Evolutionary conservation across 2,888 invertebrate species (phyloP), one percentile per base, ranked within the genome.

Genomic region (Cheilosia vulpina): DNA sequence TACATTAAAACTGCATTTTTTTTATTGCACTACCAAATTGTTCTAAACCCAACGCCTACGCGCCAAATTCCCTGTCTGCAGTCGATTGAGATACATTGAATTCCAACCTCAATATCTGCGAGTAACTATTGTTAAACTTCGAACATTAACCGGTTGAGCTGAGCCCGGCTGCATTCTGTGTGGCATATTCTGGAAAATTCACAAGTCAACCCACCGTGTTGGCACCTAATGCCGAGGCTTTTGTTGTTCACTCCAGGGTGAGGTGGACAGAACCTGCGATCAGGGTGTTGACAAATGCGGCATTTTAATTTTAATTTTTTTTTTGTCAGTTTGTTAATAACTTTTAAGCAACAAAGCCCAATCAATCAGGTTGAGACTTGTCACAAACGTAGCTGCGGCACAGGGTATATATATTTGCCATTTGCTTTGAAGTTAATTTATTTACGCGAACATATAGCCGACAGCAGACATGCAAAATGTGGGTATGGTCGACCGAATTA

Each of bases 1-100:
- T 60, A 58, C 34, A 11, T 60, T 41, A 21, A 21, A 19, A 21
- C 24, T 13, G 0, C 15, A 13, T 21, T 41, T n/a, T 72, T 53
- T 43, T 24, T 62, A 31, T 17, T 19, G 4, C 5, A 9, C 60
- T 17, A 53, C 55, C 71, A 52, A 65, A 69, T 55, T 38, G 50
- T 57, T 81, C 31, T 78, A n/a, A 43, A n/a, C 34, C 58, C 31
- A 34, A 72, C 83, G 31, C 83, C 78, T 72, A 83, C 83, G 38
- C 66, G 45, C 68, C 9, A 41, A 73, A 78, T 83, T 73, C 78
- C 73, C 62, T 50, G 78, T 72, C 68, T 73, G 78, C 73, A 78
- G 73, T 73, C 83, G 68, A 83, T 83, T 78, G 83, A 83, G 68
- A 78, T 72, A 69, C 63, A 72, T 72, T 78, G 57, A 83, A 83